A percentile compares a stretch with the other conserved stretches of the same genome.
Conservation (phyloP, 2,797 vertebrate species). For the Lacerta viridis region DNA sequence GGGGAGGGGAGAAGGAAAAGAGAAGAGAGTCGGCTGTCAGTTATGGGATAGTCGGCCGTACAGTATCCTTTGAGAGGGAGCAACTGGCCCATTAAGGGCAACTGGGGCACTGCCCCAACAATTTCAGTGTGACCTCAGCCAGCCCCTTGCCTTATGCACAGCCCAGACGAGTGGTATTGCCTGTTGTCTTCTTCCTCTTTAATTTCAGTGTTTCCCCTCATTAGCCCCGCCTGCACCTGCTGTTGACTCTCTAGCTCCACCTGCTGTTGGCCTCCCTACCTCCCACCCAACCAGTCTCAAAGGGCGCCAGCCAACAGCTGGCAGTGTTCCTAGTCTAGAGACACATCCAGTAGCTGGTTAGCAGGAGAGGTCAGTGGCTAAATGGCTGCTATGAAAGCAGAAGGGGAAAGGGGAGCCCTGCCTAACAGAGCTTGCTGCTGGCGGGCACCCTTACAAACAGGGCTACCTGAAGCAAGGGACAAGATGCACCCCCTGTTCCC, state of each 20-base stretch:
- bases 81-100: not conserved
- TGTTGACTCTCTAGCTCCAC: too few species aligned
- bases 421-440: not conserved
- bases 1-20: not conserved
- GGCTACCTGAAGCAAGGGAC: not conserved
- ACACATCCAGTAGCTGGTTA: not conserved
- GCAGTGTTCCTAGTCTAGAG: not conserved
- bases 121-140: too few species aligned
- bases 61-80: not conserved
- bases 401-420: not conserved
- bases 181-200: too few species aligned
- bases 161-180: too few species aligned
- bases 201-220: too few species aligned
- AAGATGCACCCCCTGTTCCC: too few species aligned
- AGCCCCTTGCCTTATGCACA: too few species aligned
- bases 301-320: not conserved
- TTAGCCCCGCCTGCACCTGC: too few species aligned
- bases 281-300: too few species aligned
- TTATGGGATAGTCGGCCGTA: not conserved
- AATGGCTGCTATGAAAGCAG: not conserved
- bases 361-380: not conserved
- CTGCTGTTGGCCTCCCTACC: too few species aligned
- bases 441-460: not conserved
- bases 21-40: not conserved
- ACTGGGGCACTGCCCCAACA: too few species aligned